Conservation (phyloP, 1,140 invertebrate genomes). For the Gonioctena quinquepunctata region DNA sequence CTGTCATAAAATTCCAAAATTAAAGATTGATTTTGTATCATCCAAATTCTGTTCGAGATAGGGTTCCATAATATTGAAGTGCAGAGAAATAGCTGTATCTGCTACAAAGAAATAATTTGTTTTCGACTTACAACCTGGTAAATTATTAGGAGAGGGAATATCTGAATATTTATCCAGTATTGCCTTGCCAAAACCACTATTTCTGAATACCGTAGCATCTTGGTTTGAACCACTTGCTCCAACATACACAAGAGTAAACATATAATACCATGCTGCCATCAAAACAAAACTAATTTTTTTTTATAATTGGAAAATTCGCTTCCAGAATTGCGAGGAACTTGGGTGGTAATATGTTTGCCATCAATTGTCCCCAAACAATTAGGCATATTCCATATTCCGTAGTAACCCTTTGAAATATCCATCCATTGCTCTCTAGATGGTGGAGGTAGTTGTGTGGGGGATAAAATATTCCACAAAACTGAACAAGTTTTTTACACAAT, state of each 20-base stretch:
- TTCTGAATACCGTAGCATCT: not conserved
- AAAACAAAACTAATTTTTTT: constrained; percentile 26
- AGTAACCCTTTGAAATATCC: too few relatives aligned
- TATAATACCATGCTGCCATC: too few relatives aligned
- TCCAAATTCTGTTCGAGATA: too few relatives aligned
- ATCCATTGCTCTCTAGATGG: too few relatives aligned
- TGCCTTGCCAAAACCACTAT: not conserved
- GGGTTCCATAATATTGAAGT: constrained; percentile 14
- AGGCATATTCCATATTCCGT: too few relatives aligned
- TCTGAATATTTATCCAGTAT: not conserved
- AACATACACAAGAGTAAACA: not conserved
- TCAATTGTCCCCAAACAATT: too few relatives aligned
- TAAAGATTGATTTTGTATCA: constrained; percentile 1
- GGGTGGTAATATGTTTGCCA: constrained; percentile 51
- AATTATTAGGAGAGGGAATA: not conserved
- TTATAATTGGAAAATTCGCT: constrained; percentile 55
- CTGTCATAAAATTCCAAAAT: too few relatives aligned
- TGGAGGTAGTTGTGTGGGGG: too few relatives aligned
- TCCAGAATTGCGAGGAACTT: constrained; percentile 46
- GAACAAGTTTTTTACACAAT: too few relatives aligned
- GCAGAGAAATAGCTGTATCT: too few relatives aligned
- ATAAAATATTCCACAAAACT: too few relatives aligned
- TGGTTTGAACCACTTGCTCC: not conserved
- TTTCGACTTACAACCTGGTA: not conserved
- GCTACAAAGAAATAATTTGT: not conserved